Evolutionary conservation across 2,888 invertebrate genomes (phyloP), one percentile per base, ranked within the genome.

Genomic region (Charanyca ferruginea): DNA sequence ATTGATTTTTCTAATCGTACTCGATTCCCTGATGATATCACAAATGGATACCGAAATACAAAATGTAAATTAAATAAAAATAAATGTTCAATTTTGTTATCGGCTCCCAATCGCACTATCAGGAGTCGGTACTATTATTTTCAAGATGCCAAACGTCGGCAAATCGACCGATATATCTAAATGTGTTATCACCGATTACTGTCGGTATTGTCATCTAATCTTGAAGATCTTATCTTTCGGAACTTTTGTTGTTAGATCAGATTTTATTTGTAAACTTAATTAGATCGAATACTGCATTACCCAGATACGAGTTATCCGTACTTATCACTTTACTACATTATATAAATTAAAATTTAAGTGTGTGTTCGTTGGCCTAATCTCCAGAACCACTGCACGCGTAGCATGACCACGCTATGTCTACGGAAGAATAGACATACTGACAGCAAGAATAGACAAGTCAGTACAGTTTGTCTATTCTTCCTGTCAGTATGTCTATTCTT

Each of bases 241-340:
- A 64, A 77, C 82, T 79, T 87, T 85, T 84, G 80, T 83, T 81
- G 77, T 80, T 71, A 73, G 73, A 85, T 82, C 79, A 73, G 81
- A 84, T 86, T 77, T 69, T 79, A 77, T 80, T 83, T 85, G 84
- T 84, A 81, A 85, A 87, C 81, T 87, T 85, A 88, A 87, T 88
- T 85, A 87, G 81, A 86, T 85, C 82, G 73, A 82, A 84, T 83
- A 76, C 75, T 73, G 83, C 81, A 83, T 81, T 82, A 84, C 80
- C 69, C 77, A 73, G 86, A 81, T 81, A 75, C 9, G 42, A 16
- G 35, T 49, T 72, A 73, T 71, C n/a, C n/a, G n/a, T n/a, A n/a
- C n/a, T n/a, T n/a, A n/a, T n/a, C n/a, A n/a, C n/a, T n/a, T n/a
- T n/a, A n/a, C n/a, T n/a, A n/a, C n/a, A n/a, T n/a, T n/a, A n/a